Base-by-base conservation (phyloP, 2,797 vertebrate species). In the Sarcoramphus papa region DNA sequence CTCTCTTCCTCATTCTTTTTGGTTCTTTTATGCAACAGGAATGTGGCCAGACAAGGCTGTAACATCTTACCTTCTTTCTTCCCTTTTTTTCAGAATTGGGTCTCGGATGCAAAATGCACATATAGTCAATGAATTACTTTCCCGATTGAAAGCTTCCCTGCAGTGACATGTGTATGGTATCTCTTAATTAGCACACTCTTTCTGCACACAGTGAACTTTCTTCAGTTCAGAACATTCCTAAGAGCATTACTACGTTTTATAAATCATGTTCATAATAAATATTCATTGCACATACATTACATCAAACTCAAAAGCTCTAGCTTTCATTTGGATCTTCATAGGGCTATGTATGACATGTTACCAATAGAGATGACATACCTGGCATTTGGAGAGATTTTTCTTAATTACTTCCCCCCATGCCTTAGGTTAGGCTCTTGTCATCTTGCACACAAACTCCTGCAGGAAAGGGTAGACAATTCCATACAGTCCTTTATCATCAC, bases 191-290 rank as follows among this genome's bases (percentile, higher is more conserved):
- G 53, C 72, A 92, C 48, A 35, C 25, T 77, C 43, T 69, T 90
- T 82, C 80, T 82, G 40, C 78, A 91, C 31, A 56, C 25, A 59
- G 24, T 88, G 69, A 94, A 90, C 68, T 90, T 94, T 50, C 25
- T 92, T 89, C 64, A 88, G 51, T 88, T 77, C 43, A 74, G 37
- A 74, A 90, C 60, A 90, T 93, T 92, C 60, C 87, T 88, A 77
- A 92, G 48, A 91, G 35, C 22, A 10, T 92, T 75, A 79, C 48
- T 57, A 51, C 27, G 54, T 88, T 93, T 96, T 90, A 90, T 89
- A 92, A 93, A 94, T 74, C 31, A 70, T 17, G 10, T 40, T 82
- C 13, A 50, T 72, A 91, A 92, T 59, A 91, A 91, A 83, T 90
- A 92, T 83, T 87, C 6, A 88, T 81, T 88, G 68, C 30, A 80